A percentile compares a stretch with the other conserved stretches of the same genome.
These are phyloP conservation scores for Grantiella picta DNA, from an alignment of 2,113 vertebrate genomes.

Conservation along the genomic window DNA sequence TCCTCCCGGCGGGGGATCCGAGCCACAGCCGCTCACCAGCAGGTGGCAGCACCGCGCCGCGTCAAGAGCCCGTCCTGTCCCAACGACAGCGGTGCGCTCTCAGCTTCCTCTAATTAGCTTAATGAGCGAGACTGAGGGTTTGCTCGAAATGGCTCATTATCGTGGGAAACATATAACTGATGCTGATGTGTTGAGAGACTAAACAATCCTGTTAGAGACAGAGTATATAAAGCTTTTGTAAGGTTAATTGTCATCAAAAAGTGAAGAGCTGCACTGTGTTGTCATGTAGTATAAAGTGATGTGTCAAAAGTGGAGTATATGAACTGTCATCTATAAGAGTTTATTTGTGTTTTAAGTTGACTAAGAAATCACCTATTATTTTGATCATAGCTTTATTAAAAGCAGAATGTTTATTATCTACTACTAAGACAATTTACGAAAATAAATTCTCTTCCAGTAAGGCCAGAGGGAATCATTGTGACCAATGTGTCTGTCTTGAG, in stretches of 20 bases:
- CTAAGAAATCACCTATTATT: not conserved
- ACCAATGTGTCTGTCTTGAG: not conserved
- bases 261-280: not conserved
- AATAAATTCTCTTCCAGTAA: not conserved
- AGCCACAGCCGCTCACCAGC: not conserved
- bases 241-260: not conserved
- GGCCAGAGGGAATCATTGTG: not conserved
- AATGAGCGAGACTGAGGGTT: fast-evolving
- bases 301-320: not conserved
- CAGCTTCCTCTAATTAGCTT: fast-evolving
- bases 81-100: fast-evolving
- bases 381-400: not conserved
- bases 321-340: not conserved
- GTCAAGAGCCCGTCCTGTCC: not conserved
- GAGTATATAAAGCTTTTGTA: not conserved
- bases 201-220: not conserved
- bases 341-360: not conserved
- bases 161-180: fast-evolving
- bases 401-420: not conserved
- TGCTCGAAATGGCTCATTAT: fast-evolving
- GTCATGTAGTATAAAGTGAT: not conserved
- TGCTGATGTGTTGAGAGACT: not conserved
- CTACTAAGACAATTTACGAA: not conserved
- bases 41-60: not conserved
- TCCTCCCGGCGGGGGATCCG: fast-evolving